Conservation (phyloP, 2,113 vertebrate genomes). For the Gadus chalcogrammus region DNA sequence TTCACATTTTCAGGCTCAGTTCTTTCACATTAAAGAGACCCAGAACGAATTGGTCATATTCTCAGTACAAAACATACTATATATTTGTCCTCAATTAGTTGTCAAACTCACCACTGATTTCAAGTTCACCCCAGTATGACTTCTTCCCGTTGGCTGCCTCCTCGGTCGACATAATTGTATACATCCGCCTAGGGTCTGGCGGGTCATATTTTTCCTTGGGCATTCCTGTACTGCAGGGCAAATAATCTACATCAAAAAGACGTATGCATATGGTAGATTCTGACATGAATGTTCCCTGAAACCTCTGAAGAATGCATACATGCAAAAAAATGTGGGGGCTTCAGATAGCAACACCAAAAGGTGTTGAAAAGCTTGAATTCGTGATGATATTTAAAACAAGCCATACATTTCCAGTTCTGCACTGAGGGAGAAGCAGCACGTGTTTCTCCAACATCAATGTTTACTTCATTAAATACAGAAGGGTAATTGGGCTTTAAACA, state of each 20-base stretch:
- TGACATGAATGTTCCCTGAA: not conserved
- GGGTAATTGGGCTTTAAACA: not conserved
- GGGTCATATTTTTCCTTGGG: constrained; percentile 99
- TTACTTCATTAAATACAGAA: no score
- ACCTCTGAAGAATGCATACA: no score
- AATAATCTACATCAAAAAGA: constrained; percentile 6
- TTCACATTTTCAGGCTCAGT: not conserved
- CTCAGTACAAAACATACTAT: no score
- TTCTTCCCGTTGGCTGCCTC: constrained; percentile 97
- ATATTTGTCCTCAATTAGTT: no score
- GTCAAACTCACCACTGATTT: constrained; percentile 90
- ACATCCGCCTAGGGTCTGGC: constrained; percentile 98
- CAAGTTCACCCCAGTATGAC: constrained; percentile 98
- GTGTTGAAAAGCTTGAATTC: no score
- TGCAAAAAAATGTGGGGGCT: no score
- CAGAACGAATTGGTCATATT: no score
- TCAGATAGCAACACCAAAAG: no score
- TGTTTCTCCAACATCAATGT: no score
- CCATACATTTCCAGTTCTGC: no score
- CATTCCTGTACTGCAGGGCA: constrained; percentile 84
- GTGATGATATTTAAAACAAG: no score
- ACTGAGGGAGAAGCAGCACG: no score
- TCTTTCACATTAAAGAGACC: not conserved
- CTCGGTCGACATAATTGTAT: constrained; percentile 98
- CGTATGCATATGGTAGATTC: not conserved